A percentile compares a stretch with the other conserved stretches of the same genome.
Conservation (phyloP, 1,140 invertebrate species). For the Pseudomyrmex sp. region DNA sequence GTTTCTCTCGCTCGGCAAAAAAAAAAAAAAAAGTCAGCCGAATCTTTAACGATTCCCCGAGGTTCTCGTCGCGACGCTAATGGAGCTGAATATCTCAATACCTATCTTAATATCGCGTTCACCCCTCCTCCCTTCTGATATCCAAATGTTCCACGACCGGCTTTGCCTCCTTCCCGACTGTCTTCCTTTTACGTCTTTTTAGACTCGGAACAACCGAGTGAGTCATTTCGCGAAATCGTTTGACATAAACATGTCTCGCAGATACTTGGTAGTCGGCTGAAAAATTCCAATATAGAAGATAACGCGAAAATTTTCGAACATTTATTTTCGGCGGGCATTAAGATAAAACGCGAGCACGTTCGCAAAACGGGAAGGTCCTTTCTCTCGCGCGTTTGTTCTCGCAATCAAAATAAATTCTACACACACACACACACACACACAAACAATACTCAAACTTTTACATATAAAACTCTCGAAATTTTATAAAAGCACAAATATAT, state of each 20-base stretch:
- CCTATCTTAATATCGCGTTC: conserved; percentile 73
- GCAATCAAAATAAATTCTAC: not conserved
- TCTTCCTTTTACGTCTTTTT: conserved; percentile 27
- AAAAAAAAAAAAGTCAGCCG: conserved; percentile 19
- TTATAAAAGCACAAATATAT: not conserved
- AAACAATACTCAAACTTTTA: too few species aligned
- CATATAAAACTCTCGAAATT: not conserved
- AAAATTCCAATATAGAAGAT: conserved; percentile 67
- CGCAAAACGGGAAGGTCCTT: not conserved
- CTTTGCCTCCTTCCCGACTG: conserved; percentile 2
- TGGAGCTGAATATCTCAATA: conserved; percentile 73
- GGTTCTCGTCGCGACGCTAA: conserved; percentile 63
- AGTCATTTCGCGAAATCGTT: conserved; percentile 70
- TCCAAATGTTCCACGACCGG: conserved; percentile 34
- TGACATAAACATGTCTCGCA: conserved; percentile 74
- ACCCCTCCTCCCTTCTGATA: not conserved
- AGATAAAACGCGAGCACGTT: conserved; percentile 53
- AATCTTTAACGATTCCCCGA: conserved; percentile 65
- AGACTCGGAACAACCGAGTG: conserved; percentile 62
- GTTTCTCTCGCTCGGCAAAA: conserved; percentile 6
- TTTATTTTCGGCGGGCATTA: conserved; percentile 63
- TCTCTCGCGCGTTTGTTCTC: not conserved
- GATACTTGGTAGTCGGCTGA: conserved; percentile 38
- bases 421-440: too few species aligned
- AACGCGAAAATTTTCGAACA: conserved; percentile 57